Conservation (phyloP, 2,888 invertebrate genomes). For the Callyntrura sp. region DNA sequence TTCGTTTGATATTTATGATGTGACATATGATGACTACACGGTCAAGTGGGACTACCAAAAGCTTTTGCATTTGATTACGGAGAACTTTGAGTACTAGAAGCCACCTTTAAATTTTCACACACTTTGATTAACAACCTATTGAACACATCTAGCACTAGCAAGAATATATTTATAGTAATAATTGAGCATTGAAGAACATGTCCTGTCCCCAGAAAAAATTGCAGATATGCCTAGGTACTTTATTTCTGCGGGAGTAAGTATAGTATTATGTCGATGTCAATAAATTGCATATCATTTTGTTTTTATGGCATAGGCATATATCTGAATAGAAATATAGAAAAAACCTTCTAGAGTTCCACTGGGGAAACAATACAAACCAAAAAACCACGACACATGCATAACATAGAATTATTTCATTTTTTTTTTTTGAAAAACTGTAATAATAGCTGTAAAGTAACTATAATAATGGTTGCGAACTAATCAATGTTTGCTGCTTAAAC, state of each 20-base stretch:
- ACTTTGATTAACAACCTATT: slow-evolving; percentile 11
- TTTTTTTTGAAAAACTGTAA: neutral
- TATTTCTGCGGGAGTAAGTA: neutral
- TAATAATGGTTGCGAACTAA: no score
- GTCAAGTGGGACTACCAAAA: no score
- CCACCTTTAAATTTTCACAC: neutral
- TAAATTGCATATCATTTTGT: neutral
- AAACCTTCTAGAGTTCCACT: slow-evolving; percentile 44
- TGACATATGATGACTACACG: no score
- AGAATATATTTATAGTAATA: no score
- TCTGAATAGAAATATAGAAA: slow-evolving; percentile 7
- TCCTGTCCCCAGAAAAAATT: neutral
- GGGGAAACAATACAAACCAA: slow-evolving; percentile 56
- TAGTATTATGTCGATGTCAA: neutral
- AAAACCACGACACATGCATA: slow-evolving; percentile 20
- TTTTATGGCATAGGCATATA: neutral
- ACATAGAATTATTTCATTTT: neutral
- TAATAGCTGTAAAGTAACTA: no score
- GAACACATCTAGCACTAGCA: neutral
- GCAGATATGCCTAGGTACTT: no score
- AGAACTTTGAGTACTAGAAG: no score
- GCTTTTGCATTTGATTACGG: no score
- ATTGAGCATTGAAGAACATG: neutral
- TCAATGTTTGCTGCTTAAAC: neutral
- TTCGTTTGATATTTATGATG: no score